Evolutionary conservation across 2,113 vertebrate genomes (phyloP).

Genomic region (Probosciger aterrimus): DNA sequence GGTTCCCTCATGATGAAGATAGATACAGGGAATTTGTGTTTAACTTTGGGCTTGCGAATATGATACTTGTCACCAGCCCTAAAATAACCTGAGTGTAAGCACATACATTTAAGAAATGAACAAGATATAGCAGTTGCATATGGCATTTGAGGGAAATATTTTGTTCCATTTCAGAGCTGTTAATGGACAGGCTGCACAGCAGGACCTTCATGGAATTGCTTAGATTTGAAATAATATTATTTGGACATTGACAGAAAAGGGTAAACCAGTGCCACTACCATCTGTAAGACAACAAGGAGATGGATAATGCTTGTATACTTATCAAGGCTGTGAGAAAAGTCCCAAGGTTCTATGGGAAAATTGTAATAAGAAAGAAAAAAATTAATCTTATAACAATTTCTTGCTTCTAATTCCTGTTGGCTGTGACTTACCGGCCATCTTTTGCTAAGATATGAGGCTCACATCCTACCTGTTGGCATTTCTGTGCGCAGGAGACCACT

Average conservation of each 20-base stretch:
- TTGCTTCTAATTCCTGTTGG: not conserved
- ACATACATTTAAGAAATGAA: not conserved
- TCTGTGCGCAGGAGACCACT: not conserved
- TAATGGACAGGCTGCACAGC: not conserved
- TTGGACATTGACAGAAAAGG: not conserved
- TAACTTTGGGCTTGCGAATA: not conserved
- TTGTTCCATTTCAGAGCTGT: not conserved
- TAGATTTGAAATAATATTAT: not conserved
- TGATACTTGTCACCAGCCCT: not conserved
- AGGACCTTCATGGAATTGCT: not conserved
- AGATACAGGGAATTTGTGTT: not conserved
- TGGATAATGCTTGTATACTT: not conserved
- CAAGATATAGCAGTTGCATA: not conserved
- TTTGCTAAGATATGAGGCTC: not conserved
- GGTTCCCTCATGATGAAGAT: not conserved
- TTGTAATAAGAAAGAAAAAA: fast-evolving
- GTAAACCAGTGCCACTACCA: not conserved
- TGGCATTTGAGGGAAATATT: not conserved
- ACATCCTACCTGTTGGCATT: not conserved
- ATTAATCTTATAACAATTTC: not conserved
- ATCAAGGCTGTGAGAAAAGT: not conserved
- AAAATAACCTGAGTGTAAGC: not conserved
- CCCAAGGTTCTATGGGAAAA: not conserved
- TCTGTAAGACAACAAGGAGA: not conserved
- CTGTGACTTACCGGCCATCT: not conserved